Percentiles rank a stretch among this genome's conserved stretches.
These are phyloP conservation scores for Cotesia glomerata DNA, from an alignment of 1,140 invertebrate species.

Conservation along the genomic window DNA sequence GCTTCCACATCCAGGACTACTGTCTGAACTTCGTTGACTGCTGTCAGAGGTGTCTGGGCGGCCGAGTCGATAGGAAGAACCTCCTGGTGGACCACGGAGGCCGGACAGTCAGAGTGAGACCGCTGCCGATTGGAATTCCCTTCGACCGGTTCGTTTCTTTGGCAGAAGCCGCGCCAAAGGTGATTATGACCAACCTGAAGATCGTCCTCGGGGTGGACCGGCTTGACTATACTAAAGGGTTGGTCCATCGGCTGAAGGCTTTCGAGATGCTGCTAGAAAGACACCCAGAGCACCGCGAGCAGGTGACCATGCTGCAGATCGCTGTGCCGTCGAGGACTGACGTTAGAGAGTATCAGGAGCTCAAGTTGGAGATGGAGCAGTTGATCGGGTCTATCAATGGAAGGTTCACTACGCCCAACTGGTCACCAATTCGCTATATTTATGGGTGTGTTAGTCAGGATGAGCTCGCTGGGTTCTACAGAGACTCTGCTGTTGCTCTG, in stretches of 20 bases:
- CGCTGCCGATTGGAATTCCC: conserved; percentile 86
- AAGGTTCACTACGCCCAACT: conserved; percentile 85
- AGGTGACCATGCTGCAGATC: conserved; percentile 81
- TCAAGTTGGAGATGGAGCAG: conserved; percentile 91
- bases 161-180: conserved; percentile 77
- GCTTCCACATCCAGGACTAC: conserved; percentile 91
- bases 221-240: conserved; percentile 90
- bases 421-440: conserved; percentile 91
- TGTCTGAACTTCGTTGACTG: conserved; percentile 92
- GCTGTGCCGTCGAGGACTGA: conserved; percentile 89
- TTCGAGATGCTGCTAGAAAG: conserved; percentile 85
- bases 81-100: conserved; percentile 86
- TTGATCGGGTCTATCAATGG: conserved; percentile 87
- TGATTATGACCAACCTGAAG: conserved; percentile 75
- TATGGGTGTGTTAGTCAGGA: conserved; percentile 87
- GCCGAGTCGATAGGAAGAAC: conserved; percentile 86
- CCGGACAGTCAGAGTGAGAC: conserved; percentile 80
- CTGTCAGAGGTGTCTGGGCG: conserved; percentile 84
- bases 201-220: conserved; percentile 87
- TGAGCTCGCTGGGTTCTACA: conserved; percentile 83
- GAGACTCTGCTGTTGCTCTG: conserved; percentile 83
- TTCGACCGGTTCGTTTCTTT: conserved; percentile 85
- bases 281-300: conserved; percentile 84
- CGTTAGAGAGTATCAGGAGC: conserved; percentile 88
- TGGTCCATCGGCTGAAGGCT: conserved; percentile 82